Conservation (phyloP, 2,888 invertebrate genomes). For the Mythimna loreyi region DNA sequence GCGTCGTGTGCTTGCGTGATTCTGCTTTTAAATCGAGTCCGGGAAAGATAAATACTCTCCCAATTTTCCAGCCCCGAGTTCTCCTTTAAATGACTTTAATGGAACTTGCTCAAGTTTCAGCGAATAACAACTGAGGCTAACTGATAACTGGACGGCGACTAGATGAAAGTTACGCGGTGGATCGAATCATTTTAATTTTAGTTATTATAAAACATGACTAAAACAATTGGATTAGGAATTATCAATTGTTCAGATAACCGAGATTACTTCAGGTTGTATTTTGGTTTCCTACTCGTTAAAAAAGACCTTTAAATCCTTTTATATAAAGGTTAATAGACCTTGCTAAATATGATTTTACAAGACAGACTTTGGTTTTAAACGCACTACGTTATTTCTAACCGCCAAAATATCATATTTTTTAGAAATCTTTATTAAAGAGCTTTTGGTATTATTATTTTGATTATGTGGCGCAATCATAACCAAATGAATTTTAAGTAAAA, state of each 20-base stretch:
- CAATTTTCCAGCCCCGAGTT: constrained; percentile 83
- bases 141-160: constrained; percentile 83
- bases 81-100: constrained; percentile 84
- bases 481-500: too few species aligned
- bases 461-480: too few species aligned
- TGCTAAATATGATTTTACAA: too few species aligned
- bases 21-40: constrained; percentile 90
- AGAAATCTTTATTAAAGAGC: too few species aligned
- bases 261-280: background rate
- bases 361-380: too few species aligned
- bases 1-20: constrained; percentile 89
- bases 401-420: too few species aligned
- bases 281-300: background rate
- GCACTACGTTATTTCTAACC: too few species aligned
- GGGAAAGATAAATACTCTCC: constrained; percentile 87
- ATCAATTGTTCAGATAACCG: background rate
- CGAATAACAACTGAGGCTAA: constrained; percentile 80
- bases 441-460: too few species aligned
- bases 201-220: background rate
- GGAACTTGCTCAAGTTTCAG: constrained; percentile 80
- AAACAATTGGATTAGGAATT: background rate
- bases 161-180: constrained; percentile 24
- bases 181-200: constrained; percentile 10
- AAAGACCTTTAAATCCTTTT: too few species aligned
- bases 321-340: too few species aligned